Evolutionary conservation across 2,888 invertebrate genomes (phyloP).

Genomic region (Sphaeridia pumilis): DNA sequence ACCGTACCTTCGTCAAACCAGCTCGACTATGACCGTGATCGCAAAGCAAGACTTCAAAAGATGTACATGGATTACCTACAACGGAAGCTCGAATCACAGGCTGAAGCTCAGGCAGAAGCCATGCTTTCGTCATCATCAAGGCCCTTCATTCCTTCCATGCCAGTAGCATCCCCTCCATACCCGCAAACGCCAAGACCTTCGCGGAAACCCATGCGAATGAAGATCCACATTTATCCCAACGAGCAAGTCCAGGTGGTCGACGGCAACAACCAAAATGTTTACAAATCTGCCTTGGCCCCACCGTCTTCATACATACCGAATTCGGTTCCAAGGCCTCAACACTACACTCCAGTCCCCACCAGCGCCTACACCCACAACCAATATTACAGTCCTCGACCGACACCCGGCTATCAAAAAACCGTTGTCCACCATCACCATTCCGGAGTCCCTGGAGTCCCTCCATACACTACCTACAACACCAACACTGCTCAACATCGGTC

Average conservation of each 20-base stretch:
- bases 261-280: not conserved
- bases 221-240: slow-evolving; percentile 36
- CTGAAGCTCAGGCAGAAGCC: slow-evolving; percentile 11
- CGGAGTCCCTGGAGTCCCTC: not conserved
- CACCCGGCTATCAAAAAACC: not conserved
- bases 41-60: slow-evolving; percentile 21
- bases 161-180: not conserved
- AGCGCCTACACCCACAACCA: slow-evolving; percentile 3
- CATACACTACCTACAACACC: too few relatives aligned
- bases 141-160: not conserved
- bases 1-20: slow-evolving; percentile 6
- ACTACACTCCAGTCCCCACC: not conserved
- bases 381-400: not conserved
- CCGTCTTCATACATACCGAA: not conserved
- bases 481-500: not conserved
- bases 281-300: not conserved
- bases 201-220: slow-evolving; percentile 35
- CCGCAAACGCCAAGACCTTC: not conserved
- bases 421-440: not conserved
- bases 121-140: not conserved
- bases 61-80: slow-evolving; percentile 34
- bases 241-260: slow-evolving; percentile 15
- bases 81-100: slow-evolving; percentile 30
- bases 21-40: slow-evolving; percentile 9
- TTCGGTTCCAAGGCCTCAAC: not conserved